Evolutionary conservation across 2,113 vertebrate genomes (phyloP).

Genomic region (Melanerpes formicivorus): DNA sequence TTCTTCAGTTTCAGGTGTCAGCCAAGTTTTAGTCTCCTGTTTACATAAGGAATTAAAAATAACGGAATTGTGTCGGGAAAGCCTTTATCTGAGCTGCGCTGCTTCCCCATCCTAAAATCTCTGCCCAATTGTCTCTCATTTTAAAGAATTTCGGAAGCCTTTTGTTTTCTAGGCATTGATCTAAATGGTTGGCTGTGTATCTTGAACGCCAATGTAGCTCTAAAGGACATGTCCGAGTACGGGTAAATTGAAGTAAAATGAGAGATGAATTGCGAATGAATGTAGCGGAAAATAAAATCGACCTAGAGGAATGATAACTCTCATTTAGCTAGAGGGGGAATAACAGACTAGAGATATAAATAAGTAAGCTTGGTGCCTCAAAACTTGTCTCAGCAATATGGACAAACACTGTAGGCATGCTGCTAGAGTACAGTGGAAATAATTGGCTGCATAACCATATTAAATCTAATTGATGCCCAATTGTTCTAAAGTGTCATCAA

Average conservation of each 20-base stretch:
- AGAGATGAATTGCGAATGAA: not conserved
- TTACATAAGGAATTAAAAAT: conserved; percentile 58
- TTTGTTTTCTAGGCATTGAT: conserved; percentile 29
- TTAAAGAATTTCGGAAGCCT: conserved; percentile 23
- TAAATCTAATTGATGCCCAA: fast-evolving
- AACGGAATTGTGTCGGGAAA: not conserved
- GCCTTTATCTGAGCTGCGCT: not conserved
- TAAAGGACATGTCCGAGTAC: not conserved
- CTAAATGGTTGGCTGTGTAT: not conserved
- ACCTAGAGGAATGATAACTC: not conserved
- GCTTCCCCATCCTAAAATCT: not conserved
- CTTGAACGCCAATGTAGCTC: not conserved
- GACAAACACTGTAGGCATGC: fast-evolving
- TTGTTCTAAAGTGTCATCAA: not conserved
- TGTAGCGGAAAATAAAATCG: not conserved
- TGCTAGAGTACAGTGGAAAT: not conserved
- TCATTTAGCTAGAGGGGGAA: not conserved
- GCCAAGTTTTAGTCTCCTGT: conserved; percentile 11
- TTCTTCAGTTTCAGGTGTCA: not conserved
- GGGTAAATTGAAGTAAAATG: not conserved
- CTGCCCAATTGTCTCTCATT: not conserved
- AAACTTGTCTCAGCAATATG: not conserved
- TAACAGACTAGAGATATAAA: not conserved
- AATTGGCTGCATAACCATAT: fast-evolving
- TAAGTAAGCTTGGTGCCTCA: not conserved